Percentiles rank a stretch among this genome's conserved stretches.
Evolutionary conservation across 2,888 invertebrate species (phyloP).

Genomic region (Eupithecia tripunctaria): DNA sequence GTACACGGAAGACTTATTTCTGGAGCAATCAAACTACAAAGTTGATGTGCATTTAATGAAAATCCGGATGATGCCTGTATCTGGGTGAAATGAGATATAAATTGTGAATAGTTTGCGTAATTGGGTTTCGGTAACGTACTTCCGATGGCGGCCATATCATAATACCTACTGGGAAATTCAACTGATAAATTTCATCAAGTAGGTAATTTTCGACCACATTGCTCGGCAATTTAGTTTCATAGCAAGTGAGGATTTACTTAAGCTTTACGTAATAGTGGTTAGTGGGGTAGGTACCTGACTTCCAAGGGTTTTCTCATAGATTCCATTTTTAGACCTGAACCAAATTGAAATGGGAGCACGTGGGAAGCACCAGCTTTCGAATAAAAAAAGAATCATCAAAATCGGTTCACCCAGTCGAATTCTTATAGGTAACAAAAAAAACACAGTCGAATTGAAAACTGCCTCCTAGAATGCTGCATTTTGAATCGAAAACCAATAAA

Average conservation of each 20-base stretch:
- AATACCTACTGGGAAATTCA: background rate
- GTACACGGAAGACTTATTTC: conserved; percentile 34
- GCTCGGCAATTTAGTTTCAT: background rate
- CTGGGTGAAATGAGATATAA: conserved; percentile 29
- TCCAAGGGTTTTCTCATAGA: too few species aligned
- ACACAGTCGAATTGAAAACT: too few species aligned
- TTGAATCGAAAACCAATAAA: too few species aligned
- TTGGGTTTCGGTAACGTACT: background rate
- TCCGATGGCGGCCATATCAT: background rate
- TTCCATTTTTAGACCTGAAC: too few species aligned
- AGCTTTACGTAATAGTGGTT: too few species aligned
- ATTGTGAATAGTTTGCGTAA: conserved; percentile 17
- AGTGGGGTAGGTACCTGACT: too few species aligned
- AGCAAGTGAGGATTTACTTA: background rate
- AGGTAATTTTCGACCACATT: background rate
- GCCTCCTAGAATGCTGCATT: too few species aligned
- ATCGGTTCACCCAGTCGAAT: too few species aligned
- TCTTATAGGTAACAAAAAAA: too few species aligned
- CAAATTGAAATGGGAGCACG: too few species aligned
- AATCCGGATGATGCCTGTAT: conserved; percentile 29
- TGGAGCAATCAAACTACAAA: conserved; percentile 36
- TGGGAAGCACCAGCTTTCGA: too few species aligned
- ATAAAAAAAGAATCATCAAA: too few species aligned
- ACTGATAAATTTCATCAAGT: background rate
- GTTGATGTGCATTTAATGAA: conserved; percentile 29